Evolutionary conservation across 2,113 vertebrate genomes (phyloP).

Genomic region (Syngnathus scovelli): DNA sequence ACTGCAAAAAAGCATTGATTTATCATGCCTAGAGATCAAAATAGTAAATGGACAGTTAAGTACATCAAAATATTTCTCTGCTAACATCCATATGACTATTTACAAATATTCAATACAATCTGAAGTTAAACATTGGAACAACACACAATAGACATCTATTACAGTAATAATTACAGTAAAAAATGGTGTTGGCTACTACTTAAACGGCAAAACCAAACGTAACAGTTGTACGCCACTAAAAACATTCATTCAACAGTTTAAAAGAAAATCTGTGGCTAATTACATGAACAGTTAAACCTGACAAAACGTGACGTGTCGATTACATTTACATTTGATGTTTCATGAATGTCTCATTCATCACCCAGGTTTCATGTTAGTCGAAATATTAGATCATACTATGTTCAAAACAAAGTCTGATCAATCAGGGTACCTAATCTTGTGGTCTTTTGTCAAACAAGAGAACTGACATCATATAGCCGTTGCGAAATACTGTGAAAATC

Average conservation of each 20-base stretch:
- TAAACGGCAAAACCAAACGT: not conserved
- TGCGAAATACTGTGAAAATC: too few species aligned
- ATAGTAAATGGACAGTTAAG: not conserved
- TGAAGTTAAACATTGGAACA: not conserved
- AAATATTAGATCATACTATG: not conserved
- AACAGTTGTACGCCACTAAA: not conserved
- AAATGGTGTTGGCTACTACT: not conserved
- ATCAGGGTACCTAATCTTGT: not conserved
- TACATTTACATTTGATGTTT: not conserved
- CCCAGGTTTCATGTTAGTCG: not conserved
- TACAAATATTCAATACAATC: constrained; percentile 1
- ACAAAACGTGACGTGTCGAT: not conserved
- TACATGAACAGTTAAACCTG: not conserved
- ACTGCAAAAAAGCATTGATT: not conserved
- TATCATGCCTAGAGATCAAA: not conserved
- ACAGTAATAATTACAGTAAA: not conserved
- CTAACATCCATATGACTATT: not conserved
- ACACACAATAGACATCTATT: not conserved
- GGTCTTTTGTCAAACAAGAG: not conserved
- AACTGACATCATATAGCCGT: not conserved
- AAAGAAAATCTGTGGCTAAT: not conserved
- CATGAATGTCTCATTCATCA: not conserved
- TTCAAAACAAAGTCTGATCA: not conserved
- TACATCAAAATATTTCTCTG: not conserved
- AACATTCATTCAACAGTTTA: not conserved